These are phyloP conservation scores for Pyralis farinalis DNA, from an alignment of 2,888 invertebrate species.

Conservation along the genomic window DNA sequence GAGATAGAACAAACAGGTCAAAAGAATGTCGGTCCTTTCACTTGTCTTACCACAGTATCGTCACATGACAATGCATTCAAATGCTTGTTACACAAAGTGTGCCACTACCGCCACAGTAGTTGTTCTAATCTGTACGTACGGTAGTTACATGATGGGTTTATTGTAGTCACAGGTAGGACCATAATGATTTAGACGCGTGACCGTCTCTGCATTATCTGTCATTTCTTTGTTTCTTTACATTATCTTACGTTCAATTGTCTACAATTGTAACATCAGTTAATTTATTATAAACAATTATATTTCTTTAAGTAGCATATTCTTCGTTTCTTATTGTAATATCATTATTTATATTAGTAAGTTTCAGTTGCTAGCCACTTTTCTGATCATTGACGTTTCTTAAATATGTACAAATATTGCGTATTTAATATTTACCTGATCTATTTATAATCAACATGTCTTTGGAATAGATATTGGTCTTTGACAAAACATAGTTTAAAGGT, in stretches of 20 bases:
- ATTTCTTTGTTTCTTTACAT: slow-evolving; percentile 14
- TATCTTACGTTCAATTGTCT: slow-evolving; percentile 10
- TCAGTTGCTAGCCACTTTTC: no score
- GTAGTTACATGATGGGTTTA: not conserved
- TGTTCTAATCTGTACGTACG: slow-evolving; percentile 23
- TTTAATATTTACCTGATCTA: no score
- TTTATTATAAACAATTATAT: no score
- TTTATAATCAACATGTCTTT: no score
- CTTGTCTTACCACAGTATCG: not conserved
- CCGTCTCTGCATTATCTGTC: slow-evolving; percentile 11
- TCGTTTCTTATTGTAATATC: no score
- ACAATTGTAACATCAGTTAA: slow-evolving; percentile 12
- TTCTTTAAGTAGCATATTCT: no score
- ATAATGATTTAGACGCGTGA: slow-evolving; percentile 16
- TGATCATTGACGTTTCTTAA: no score
- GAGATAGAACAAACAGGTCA: no score
- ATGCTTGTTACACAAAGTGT: not conserved
- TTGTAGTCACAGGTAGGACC: not conserved
- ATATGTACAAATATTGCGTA: no score
- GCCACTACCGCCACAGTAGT: slow-evolving; percentile 66
- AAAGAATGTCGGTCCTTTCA: slow-evolving; percentile 8
- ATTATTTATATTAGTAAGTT: no score
- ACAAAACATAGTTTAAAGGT: no score
- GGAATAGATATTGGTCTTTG: no score
- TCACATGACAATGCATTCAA: not conserved